These are phyloP conservation scores for Byasa hedistus DNA, from an alignment of 2,888 invertebrate species.

Conservation along the genomic window DNA sequence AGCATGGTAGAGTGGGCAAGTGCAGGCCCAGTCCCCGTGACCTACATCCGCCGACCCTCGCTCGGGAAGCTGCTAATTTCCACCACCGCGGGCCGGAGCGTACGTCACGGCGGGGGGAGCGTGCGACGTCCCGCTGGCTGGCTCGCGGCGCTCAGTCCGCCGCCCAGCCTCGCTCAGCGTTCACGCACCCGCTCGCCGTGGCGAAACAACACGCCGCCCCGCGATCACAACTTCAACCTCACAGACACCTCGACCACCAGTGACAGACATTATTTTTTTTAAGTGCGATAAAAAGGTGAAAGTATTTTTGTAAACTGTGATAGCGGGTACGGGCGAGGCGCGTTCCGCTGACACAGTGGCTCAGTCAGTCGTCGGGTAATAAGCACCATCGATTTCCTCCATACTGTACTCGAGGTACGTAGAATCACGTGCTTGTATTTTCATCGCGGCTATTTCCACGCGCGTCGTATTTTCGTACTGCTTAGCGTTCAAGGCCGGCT, in stretches of 20 bases:
- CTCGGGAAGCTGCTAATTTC: constrained; percentile 79
- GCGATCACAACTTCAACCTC: constrained; percentile 51
- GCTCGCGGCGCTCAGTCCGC: constrained; percentile 65
- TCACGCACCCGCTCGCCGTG: constrained; percentile 57
- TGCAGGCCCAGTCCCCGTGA: constrained; percentile 78
- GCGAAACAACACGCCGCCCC: constrained; percentile 44
- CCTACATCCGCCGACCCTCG: constrained; percentile 78
- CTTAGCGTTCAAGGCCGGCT: constrained; percentile 75
- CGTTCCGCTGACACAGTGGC: constrained; percentile 80
- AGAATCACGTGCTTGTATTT: constrained; percentile 76
- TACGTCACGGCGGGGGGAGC: constrained; percentile 67
- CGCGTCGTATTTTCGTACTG: constrained; percentile 73
- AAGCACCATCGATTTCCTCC: constrained; percentile 78
- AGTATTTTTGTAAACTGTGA: constrained; percentile 65
- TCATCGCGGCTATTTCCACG: constrained; percentile 74
- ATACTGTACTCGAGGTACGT: constrained; percentile 75
- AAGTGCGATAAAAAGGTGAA: constrained; percentile 59
- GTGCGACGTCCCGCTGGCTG: constrained; percentile 54
- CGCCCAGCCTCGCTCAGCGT: constrained; percentile 62
- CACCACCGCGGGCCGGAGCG: constrained; percentile 67
- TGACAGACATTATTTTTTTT: constrained; percentile 57
- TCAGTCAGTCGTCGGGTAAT: constrained; percentile 79
- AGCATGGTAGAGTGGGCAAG: constrained; percentile 72
- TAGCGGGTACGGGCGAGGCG: constrained; percentile 73
- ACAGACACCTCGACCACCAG: constrained; percentile 54